These are phyloP conservation scores for Euplexia lucipara DNA, from an alignment of 2,888 invertebrate species.

Conservation along the genomic window DNA sequence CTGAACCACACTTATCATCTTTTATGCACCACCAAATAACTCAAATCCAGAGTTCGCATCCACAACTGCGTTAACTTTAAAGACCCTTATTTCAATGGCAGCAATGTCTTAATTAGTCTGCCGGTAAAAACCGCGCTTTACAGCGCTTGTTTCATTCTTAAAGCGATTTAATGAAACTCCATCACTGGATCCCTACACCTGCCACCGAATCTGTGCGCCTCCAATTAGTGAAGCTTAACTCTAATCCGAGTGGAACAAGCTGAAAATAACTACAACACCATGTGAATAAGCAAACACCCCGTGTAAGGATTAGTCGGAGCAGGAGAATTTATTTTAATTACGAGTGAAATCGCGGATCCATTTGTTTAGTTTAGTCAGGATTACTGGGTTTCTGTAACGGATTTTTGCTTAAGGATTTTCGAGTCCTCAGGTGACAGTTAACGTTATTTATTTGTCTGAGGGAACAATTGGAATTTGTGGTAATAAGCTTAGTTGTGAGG, in stretches of 20 bases:
- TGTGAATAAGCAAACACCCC: slow-evolving; percentile 76
- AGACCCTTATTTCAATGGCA: fast-evolving
- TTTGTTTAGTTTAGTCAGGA: slow-evolving; percentile 60
- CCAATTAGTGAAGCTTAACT: slow-evolving; percentile 85
- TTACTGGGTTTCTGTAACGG: slow-evolving; percentile 40
- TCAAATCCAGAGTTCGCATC: too few species aligned
- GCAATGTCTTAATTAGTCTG: not conserved
- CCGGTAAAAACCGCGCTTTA: not conserved
- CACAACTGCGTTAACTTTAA: too few species aligned
- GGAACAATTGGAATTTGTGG: not conserved
- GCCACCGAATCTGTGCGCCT: slow-evolving; percentile 72
- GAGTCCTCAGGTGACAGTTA: slow-evolving; percentile 28
- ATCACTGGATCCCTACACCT: slow-evolving; percentile 54
- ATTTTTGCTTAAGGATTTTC: slow-evolving; percentile 34
- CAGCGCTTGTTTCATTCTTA: not conserved
- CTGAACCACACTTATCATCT: too few species aligned
- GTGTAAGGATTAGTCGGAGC: slow-evolving; percentile 70
- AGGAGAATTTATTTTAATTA: slow-evolving; percentile 78
- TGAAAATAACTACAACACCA: slow-evolving; percentile 81
- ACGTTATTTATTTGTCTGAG: slow-evolving; percentile 32
- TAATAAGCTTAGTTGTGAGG: not conserved
- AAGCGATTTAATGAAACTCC: slow-evolving; percentile 36
- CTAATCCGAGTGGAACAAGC: slow-evolving; percentile 82
- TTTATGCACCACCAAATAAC: too few species aligned
- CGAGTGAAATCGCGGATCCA: slow-evolving; percentile 56